Conservation (phyloP, 2,797 vertebrate genomes). For the Ceryle rudis region DNA sequence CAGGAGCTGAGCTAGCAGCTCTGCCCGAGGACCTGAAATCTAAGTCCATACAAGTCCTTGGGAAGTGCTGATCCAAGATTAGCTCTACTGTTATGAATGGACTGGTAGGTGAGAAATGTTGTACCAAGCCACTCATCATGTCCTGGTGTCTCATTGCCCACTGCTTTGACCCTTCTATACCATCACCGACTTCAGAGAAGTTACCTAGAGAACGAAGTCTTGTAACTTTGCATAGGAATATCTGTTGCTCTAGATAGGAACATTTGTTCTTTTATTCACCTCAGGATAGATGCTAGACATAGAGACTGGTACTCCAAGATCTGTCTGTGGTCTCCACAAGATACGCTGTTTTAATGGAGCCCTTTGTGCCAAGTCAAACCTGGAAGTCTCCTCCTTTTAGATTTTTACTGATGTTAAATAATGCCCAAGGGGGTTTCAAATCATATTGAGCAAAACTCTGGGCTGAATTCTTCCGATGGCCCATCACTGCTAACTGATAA, state of each 20-base stretch:
- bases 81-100: not conserved
- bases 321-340: not conserved
- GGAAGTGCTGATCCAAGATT: not conserved
- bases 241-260: not conserved
- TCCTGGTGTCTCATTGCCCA: not conserved
- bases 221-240: not conserved
- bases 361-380: not conserved
- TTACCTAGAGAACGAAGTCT: not conserved
- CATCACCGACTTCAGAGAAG: fast-evolving
- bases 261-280: not conserved
- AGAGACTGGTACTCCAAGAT: not conserved
- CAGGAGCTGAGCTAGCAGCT: not conserved
- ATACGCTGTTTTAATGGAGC: not conserved
- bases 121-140: not conserved
- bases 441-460: not conserved
- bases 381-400: not conserved
- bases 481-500: not conserved
- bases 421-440: not conserved
- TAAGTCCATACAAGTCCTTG: not conserved
- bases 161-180: not conserved
- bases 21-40: not conserved
- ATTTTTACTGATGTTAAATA: not conserved
- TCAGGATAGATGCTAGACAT: not conserved
- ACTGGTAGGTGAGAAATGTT: not conserved
- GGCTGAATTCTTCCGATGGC: not conserved